Evolutionary conservation across 2,113 vertebrate genomes (phyloP).

Genomic region (Grammomys dolichurus): DNA sequence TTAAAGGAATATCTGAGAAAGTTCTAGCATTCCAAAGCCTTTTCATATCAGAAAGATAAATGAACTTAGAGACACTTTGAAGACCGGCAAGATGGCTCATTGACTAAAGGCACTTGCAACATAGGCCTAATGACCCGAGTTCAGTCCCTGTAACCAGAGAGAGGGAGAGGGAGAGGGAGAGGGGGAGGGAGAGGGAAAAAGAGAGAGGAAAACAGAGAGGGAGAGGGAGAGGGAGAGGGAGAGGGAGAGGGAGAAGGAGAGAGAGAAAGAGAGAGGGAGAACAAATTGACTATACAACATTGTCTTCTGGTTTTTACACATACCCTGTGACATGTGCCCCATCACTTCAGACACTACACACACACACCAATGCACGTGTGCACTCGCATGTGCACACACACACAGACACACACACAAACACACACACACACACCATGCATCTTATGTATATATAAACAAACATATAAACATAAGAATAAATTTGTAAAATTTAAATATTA

Average conservation of each 20-base stretch:
- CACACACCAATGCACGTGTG: neutral
- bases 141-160: neutral
- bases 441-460: neutral
- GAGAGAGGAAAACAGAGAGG: no score
- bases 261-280: neutral
- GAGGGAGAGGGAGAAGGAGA: fast-evolving
- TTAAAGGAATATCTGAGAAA: constrained; percentile 51
- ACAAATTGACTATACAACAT: neutral
- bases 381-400: neutral
- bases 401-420: neutral
- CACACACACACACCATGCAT: neutral
- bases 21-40: constrained; percentile 6
- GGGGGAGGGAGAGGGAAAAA: no score
- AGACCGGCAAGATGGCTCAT: neutral
- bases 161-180: neutral
- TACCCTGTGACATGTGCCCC: neutral
- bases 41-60: constrained; percentile 47
- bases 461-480: neutral
- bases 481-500: neutral
- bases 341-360: neutral
- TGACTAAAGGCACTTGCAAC: neutral
- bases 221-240: no score
- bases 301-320: neutral
- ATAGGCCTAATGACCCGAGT: neutral
- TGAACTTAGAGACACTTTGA: neutral